Percentiles rank a stretch among this genome's conserved stretches.
Evolutionary conservation across 92 coral and sea anemone species (phyloP).

Genomic region (Zoanthus solanderi): DNA sequence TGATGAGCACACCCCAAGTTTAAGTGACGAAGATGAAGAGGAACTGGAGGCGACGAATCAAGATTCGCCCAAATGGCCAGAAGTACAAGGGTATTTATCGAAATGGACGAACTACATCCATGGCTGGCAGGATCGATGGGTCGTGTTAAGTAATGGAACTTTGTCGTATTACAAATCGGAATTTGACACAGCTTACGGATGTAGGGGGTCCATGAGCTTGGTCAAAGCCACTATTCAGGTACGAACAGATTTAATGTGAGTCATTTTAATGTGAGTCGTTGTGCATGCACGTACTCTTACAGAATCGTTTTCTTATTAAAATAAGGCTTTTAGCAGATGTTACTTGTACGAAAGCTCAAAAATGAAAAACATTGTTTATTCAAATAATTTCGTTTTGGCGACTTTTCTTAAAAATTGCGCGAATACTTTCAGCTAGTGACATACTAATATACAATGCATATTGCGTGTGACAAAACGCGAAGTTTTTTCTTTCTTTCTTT

Average conservation of each 20-base stretch:
- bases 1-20: slow-evolving; percentile 94
- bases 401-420: background rate
- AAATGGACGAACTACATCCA: slow-evolving; percentile 99
- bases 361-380: too few species aligned
- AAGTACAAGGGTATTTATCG: slow-evolving; percentile 89
- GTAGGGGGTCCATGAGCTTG: slow-evolving; percentile 98
- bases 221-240: slow-evolving; percentile 97
- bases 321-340: background rate
- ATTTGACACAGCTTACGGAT: slow-evolving; percentile 94
- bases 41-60: slow-evolving; percentile 75
- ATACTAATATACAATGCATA: background rate
- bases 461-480: background rate
- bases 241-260: background rate
- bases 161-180: slow-evolving; percentile 95
- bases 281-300: background rate
- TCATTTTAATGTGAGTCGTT: background rate
- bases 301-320: background rate
- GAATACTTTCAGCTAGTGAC: background rate
- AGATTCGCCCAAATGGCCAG: slow-evolving; percentile 73
- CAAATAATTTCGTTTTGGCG: too few species aligned
- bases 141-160: slow-evolving; percentile 91
- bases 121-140: slow-evolving; percentile 99
- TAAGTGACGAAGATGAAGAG: slow-evolving; percentile 97
- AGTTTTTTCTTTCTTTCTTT: background rate
- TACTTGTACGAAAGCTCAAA: too few species aligned